A percentile compares a stretch with the other conserved stretches of the same genome.
Evolutionary conservation across 1,140 invertebrate genomes (phyloP).

Genomic region (Pachyrhynchus sulphureomaculatus): DNA sequence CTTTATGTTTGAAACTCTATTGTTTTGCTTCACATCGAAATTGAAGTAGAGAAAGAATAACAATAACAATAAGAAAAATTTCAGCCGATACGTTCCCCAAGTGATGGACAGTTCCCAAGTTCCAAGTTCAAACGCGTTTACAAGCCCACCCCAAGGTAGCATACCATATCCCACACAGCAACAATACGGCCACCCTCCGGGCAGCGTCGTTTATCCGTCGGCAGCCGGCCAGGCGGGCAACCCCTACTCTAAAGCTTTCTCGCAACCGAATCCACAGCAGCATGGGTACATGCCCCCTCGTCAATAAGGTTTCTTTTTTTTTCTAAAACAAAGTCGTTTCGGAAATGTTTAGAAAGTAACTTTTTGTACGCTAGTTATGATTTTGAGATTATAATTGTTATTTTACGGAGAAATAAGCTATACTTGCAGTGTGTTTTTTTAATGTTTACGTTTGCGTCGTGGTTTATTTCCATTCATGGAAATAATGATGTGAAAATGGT

Average conservation of each 20-base stretch:
- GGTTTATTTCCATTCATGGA: too few relatives aligned
- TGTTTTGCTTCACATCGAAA: too few relatives aligned
- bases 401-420: too few relatives aligned
- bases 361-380: neutral
- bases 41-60: too few relatives aligned
- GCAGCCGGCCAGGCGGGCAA: slow-evolving; percentile 40
- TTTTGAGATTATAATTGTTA: too few relatives aligned
- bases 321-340: too few relatives aligned
- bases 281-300: slow-evolving; percentile 44
- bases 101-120: slow-evolving; percentile 44
- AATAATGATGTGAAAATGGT: too few relatives aligned
- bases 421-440: too few relatives aligned
- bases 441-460: too few relatives aligned
- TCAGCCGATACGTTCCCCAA: slow-evolving; percentile 39
- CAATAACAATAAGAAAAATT: too few relatives aligned
- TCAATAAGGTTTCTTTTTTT: slow-evolving; percentile 35
- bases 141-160: slow-evolving; percentile 40
- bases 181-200: slow-evolving; percentile 40
- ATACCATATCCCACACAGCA: slow-evolving; percentile 41
- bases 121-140: slow-evolving; percentile 42
- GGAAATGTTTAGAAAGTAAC: neutral
- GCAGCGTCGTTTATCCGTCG: slow-evolving; percentile 37
- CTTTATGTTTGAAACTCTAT: too few relatives aligned
- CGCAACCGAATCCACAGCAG: slow-evolving; percentile 45
- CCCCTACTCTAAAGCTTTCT: slow-evolving; percentile 48